Conservation (phyloP, 2,888 invertebrate genomes). For the Drepanosiphum platanoidis region DNA sequence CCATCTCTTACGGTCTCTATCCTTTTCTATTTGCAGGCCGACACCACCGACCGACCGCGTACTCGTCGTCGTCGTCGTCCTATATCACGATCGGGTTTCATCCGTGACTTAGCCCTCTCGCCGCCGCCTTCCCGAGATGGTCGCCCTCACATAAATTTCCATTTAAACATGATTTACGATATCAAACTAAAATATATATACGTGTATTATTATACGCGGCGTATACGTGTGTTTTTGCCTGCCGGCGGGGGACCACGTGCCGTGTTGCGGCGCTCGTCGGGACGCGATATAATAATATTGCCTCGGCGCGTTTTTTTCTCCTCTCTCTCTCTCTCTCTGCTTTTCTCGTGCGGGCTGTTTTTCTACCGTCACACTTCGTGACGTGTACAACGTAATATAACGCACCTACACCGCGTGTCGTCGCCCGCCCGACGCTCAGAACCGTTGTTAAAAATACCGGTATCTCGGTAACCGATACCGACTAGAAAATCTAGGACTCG, state of each 20-base stretch:
- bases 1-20: neutral
- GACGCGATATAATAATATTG: neutral
- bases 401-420: too few relatives aligned
- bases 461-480: too few relatives aligned
- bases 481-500: too few relatives aligned
- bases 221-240: neutral
- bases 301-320: neutral
- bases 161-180: conserved; percentile 49
- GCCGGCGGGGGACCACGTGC: neutral
- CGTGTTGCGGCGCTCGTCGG: neutral
- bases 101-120: conserved; percentile 1
- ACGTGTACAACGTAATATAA: too few relatives aligned
- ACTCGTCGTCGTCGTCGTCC: neutral
- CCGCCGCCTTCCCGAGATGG: neutral
- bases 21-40: too few relatives aligned
- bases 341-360: too few relatives aligned
- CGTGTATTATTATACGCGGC: neutral
- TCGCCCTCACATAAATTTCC: conserved; percentile 35
- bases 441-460: too few relatives aligned
- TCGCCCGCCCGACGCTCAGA: too few relatives aligned
- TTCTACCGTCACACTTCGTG: too few relatives aligned
- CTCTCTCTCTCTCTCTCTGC: neutral
- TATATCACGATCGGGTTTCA: conserved; percentile 51
- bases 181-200: conserved; percentile 10
- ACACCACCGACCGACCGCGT: neutral